A percentile compares a stretch with the other conserved stretches of the same genome.
phyloP scores from a whole-genome alignment of 2,797 vertebrate genomes.

The Fringilla coelebs region DNA sequence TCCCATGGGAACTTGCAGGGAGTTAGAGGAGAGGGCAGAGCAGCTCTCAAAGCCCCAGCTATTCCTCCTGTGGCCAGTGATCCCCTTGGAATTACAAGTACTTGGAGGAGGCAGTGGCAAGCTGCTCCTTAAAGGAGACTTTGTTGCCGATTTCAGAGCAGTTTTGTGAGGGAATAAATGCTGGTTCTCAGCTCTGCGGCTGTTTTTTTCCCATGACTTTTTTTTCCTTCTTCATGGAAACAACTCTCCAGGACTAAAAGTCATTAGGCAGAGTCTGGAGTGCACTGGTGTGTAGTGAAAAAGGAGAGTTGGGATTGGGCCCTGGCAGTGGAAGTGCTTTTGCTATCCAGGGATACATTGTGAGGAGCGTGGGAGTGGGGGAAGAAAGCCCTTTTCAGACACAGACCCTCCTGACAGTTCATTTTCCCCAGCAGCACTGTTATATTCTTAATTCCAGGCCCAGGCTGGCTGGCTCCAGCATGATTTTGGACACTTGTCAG shows the following conservation, averaged over 20 bases:
- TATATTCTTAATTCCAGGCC: conserved; percentile 48
- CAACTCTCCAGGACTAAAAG: background rate
- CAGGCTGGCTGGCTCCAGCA: conserved; percentile 84
- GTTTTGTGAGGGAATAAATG: conserved; percentile 32
- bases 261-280: background rate
- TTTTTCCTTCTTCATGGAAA: background rate
- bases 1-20: conserved; percentile 56
- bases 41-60: conserved; percentile 26
- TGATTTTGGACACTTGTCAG: conserved; percentile 82
- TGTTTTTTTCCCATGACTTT: background rate
- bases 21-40: conserved; percentile 11
- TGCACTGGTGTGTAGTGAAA: background rate
- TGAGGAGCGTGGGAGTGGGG: background rate
- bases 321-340: background rate
- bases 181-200: background rate
- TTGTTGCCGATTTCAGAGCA: conserved; percentile 15
- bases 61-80: conserved; percentile 23
- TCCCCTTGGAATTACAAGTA: conserved; percentile 58
- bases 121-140: conserved; percentile 53
- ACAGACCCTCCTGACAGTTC: background rate
- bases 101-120: conserved; percentile 41
- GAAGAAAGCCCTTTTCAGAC: background rate
- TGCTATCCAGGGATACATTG: background rate
- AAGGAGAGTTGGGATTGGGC: background rate
- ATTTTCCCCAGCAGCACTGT: background rate